phyloP scores from a whole-genome alignment of 2,888 invertebrate species.

The Leucoma salicis region DNA sequence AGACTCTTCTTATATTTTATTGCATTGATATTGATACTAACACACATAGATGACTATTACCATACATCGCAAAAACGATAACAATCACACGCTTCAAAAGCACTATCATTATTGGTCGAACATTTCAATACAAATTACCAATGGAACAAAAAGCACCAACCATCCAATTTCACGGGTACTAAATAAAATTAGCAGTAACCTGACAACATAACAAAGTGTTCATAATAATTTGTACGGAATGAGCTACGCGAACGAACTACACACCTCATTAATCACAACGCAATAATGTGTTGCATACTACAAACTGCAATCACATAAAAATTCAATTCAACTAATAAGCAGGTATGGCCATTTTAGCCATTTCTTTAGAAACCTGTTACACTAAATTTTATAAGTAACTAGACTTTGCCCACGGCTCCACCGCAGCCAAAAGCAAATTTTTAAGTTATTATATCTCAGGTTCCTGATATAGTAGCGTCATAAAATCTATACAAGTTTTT shows the following conservation, averaged over 20 bases:
- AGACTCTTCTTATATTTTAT: constrained; percentile 58
- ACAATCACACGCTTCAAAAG: constrained; percentile 39
- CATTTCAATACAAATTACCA: constrained; percentile 62
- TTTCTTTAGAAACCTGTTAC: constrained; percentile 60
- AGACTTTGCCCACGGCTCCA: no score
- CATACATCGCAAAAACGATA: constrained; percentile 37
- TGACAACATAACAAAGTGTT: constrained; percentile 74
- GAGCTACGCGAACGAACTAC: constrained; percentile 55
- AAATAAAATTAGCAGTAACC: constrained; percentile 76
- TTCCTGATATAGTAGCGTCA: no score
- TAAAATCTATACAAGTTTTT: no score
- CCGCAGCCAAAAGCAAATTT: no score
- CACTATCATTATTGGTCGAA: constrained; percentile 52
- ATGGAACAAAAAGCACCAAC: constrained; percentile 54
- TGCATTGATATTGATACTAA: constrained; percentile 38
- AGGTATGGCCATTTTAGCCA: constrained; percentile 66
- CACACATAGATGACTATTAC: constrained; percentile 39
- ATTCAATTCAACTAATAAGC: constrained; percentile 71
- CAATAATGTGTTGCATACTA: constrained; percentile 54
- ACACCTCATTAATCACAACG: constrained; percentile 59
- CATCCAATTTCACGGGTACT: constrained; percentile 76
- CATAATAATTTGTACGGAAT: constrained; percentile 73
- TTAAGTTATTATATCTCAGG: no score
- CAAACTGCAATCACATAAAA: constrained; percentile 42
- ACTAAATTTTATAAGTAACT: constrained; percentile 67